A percentile compares a stretch with the other conserved stretches of the same genome.
Evolutionary conservation across 2,888 invertebrate genomes (phyloP).

Genomic region (Acleris holmiana): DNA sequence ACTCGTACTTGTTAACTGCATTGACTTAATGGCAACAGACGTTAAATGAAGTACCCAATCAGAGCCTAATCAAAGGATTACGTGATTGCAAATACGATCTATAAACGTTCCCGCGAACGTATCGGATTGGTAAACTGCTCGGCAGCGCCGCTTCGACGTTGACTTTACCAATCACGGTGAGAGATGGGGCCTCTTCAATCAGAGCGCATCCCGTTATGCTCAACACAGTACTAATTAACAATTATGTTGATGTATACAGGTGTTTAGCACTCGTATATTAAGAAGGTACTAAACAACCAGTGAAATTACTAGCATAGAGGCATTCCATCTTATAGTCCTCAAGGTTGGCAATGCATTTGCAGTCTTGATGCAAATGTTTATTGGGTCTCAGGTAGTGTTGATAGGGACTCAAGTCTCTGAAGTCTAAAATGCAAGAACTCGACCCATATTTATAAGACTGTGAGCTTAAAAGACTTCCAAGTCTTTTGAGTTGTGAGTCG

Average conservation of each 20-base stretch:
- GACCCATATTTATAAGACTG: too few species aligned
- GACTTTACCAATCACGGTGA: constrained; percentile 45
- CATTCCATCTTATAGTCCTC: too few species aligned
- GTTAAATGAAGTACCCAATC: constrained; percentile 25
- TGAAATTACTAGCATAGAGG: too few species aligned
- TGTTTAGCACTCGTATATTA: too few species aligned
- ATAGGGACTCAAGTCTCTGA: too few species aligned
- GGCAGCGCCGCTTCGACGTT: constrained; percentile 29
- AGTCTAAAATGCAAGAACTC: too few species aligned
- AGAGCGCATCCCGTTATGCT: constrained; percentile 46
- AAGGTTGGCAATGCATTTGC: too few species aligned
- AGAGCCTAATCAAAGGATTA: constrained; percentile 31
- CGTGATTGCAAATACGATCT: constrained; percentile 30
- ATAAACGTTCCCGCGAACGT: constrained; percentile 28
- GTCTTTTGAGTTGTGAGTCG: too few species aligned
- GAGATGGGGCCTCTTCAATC: constrained; percentile 47
- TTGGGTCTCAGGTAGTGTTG: too few species aligned
- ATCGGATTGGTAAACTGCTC: constrained; percentile 16
- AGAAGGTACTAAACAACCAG: too few species aligned
- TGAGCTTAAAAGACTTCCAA: too few species aligned
- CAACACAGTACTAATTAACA: constrained; percentile 37
- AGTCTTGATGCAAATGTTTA: too few species aligned
- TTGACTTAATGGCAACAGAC: background rate
- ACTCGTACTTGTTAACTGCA: background rate
- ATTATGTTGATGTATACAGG: constrained; percentile 39